Percentiles rank a stretch among this genome's conserved stretches.
Conservation (phyloP, 2,797 vertebrate genomes). For the Gallinago nigripennis region DNA sequence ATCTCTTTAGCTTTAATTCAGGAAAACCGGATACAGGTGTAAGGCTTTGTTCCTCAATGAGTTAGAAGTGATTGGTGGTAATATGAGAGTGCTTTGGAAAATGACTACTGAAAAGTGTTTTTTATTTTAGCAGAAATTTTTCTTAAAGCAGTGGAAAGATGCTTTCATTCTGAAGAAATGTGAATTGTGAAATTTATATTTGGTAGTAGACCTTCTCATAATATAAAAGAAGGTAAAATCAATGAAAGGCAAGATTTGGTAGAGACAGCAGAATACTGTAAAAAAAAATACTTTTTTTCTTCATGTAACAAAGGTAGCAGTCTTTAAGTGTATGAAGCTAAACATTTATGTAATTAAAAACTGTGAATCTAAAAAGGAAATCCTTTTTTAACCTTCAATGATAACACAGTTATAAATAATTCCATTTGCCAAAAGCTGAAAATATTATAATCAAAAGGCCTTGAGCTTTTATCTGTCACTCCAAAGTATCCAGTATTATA, state of each 20-base stretch:
- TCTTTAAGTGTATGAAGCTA: background rate
- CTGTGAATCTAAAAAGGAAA: background rate
- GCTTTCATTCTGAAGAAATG: background rate
- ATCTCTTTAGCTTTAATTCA: background rate
- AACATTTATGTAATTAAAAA: constrained; percentile 22
- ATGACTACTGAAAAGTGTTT: background rate
- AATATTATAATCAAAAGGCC: background rate
- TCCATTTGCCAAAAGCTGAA: background rate
- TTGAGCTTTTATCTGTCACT: background rate
- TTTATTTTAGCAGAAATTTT: background rate
- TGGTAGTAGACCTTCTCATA: background rate
- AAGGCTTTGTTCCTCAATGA: background rate
- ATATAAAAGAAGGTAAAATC: background rate
- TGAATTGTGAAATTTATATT: background rate
- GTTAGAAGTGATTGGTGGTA: background rate
- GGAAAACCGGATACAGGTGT: background rate
- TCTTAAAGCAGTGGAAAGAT: background rate
- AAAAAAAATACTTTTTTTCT: background rate
- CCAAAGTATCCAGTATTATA: background rate
- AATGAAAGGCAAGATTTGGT: constrained; percentile 35
- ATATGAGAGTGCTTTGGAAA: background rate
- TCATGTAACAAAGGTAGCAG: background rate
- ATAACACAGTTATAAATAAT: background rate
- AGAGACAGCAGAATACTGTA: background rate
- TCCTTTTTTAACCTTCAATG: background rate